phyloP scores from a whole-genome alignment of 2,888 invertebrate genomes.

The Nymphalis polychloros region DNA sequence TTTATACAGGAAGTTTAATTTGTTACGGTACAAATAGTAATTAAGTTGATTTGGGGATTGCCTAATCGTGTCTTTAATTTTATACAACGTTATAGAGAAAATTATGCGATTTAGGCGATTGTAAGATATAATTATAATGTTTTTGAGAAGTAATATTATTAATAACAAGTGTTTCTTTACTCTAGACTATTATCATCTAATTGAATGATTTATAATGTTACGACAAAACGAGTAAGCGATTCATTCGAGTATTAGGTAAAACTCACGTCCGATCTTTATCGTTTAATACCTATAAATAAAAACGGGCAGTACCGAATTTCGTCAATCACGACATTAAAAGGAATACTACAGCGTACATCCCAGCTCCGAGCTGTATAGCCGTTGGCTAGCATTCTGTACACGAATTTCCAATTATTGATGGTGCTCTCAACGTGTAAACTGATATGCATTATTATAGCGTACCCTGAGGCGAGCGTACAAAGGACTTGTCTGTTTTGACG shows the following conservation, averaged over 20 bases:
- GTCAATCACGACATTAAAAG: slow-evolving; percentile 11
- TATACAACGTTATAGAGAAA: no score
- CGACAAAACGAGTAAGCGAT: no score
- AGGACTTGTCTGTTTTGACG: slow-evolving; percentile 37
- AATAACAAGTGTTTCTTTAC: no score
- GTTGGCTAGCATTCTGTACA: slow-evolving; percentile 43
- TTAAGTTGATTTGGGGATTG: slow-evolving; percentile 1
- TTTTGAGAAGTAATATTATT: no score
- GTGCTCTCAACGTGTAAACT: slow-evolving; percentile 51
- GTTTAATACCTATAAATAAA: not conserved
- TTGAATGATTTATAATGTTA: no score
- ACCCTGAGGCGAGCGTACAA: slow-evolving; percentile 35
- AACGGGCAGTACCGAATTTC: slow-evolving; percentile 8
- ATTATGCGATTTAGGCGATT: no score
- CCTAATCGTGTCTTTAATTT: not conserved
- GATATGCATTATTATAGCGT: slow-evolving; percentile 49
- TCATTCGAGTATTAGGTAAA: no score
- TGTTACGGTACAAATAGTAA: slow-evolving; percentile 18
- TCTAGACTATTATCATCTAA: no score
- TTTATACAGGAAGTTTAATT: slow-evolving; percentile 26
- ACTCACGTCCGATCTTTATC: no score
- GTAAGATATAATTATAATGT: no score
- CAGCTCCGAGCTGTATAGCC: slow-evolving; percentile 12
- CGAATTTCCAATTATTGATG: slow-evolving; percentile 63
- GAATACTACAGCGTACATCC: not conserved